Conservation (phyloP, 2,888 invertebrate genomes). For the Athetis lepigone region DNA sequence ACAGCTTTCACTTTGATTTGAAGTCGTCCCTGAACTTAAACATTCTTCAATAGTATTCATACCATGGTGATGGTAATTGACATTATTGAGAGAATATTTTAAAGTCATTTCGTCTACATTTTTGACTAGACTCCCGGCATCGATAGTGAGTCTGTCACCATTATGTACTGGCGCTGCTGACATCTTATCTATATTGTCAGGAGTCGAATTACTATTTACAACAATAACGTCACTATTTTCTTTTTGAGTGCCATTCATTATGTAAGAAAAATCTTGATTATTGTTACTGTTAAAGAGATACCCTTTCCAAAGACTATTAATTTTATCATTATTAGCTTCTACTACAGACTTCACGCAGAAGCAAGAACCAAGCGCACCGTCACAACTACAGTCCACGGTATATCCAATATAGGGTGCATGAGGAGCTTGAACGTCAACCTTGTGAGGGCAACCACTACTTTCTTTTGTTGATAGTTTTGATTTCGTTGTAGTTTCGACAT, state of each 20-base stretch:
- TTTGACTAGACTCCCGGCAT: slow-evolving; percentile 54
- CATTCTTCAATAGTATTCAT: slow-evolving; percentile 67
- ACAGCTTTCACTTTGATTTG: slow-evolving; percentile 51
- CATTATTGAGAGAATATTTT: slow-evolving; percentile 65
- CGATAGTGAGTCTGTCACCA: slow-evolving; percentile 38
- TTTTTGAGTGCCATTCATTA: slow-evolving; percentile 68
- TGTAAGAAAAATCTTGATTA: slow-evolving; percentile 71
- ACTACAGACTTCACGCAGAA: slow-evolving; percentile 75
- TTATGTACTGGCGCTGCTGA: slow-evolving; percentile 12
- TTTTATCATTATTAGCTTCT: slow-evolving; percentile 65
- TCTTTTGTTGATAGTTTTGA: slow-evolving; percentile 20
- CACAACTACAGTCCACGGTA: slow-evolving; percentile 79
- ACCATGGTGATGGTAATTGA: slow-evolving; percentile 54
- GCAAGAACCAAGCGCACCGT: slow-evolving; percentile 71
- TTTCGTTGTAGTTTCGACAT: slow-evolving; percentile 9
- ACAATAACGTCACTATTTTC: slow-evolving; percentile 25
- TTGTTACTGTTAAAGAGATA: slow-evolving; percentile 58
- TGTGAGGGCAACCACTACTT: neutral
- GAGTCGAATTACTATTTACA: slow-evolving; percentile 8
- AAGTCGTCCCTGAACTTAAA: slow-evolving; percentile 56
- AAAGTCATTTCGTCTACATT: slow-evolving; percentile 66
- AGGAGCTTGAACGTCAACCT: neutral
- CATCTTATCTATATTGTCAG: neutral
- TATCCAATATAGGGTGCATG: slow-evolving; percentile 73
- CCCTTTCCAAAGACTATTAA: slow-evolving; percentile 72